These are phyloP conservation scores for Laodelphax striatellus DNA, from an alignment of 1,140 invertebrate genomes.

Conservation along the genomic window DNA sequence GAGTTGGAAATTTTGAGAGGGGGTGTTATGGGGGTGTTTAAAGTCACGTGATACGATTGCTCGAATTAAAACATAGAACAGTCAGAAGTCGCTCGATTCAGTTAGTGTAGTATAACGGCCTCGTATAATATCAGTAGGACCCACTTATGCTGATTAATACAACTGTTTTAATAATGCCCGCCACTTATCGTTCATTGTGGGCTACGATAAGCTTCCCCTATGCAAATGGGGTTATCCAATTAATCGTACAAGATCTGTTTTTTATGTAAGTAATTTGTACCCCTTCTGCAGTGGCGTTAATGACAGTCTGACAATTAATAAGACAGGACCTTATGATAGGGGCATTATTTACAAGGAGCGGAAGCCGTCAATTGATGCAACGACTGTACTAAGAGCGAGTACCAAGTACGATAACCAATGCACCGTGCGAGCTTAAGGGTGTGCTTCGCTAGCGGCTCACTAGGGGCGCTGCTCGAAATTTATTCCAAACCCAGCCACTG, in stretches of 20 bases:
- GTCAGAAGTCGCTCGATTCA: too few relatives aligned
- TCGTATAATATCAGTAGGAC: not conserved
- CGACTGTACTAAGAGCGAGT: too few relatives aligned
- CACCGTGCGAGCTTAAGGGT: too few relatives aligned
- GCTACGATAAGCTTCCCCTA: conserved; percentile 1
- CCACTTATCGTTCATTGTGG: not conserved
- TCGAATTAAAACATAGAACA: too few relatives aligned
- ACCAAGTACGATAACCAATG: too few relatives aligned
- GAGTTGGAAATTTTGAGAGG: too few relatives aligned
- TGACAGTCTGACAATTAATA: not conserved
- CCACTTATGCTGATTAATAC: not conserved
- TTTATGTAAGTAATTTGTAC: not conserved
- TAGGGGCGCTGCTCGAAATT: too few relatives aligned
- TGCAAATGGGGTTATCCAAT: not conserved
- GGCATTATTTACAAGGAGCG: not conserved
- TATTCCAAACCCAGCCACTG: too few relatives aligned
- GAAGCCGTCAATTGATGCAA: not conserved
- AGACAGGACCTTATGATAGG: not conserved
- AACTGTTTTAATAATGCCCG: not conserved
- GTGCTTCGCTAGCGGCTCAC: too few relatives aligned
- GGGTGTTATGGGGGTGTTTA: too few relatives aligned
- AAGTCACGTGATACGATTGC: too few relatives aligned
- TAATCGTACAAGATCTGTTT: not conserved
- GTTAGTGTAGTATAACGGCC: too few relatives aligned
- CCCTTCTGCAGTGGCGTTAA: not conserved